Evolutionary conservation across 2,888 invertebrate species (phyloP), one percentile per base, ranked within the genome.

Genomic region (Formica aserva): DNA sequence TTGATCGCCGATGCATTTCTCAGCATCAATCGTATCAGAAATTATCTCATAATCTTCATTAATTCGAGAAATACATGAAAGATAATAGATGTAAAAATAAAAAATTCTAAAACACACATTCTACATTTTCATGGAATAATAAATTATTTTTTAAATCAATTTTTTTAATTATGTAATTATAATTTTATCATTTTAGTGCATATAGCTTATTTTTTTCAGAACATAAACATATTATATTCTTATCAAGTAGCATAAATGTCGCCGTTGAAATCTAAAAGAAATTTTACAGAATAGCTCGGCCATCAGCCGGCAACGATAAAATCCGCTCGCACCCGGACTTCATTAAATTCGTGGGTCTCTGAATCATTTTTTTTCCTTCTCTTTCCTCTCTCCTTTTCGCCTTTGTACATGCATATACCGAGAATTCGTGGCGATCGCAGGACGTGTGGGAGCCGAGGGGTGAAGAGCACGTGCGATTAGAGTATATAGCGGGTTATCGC

Each of bases 281-380:
- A 71, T 78, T 71, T 52, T 52, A 57, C 11, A 9, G 77, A 41
- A 22, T 41, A 32, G n/a, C 15, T 26, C 38, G 48, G 22, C 62
- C 45, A 22, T 86, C 87, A 86, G 81, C 72, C 81, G 60, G 76
- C 75, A 60, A 87, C 88, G 93, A 93, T 93, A 93, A 93, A 93
- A 92, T 92, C 86, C 87, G 84, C 66, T 66, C 83, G 72, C 86
- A 87, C 91, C 60, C 84, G 71, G 85, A 88, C 92, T 92, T 93
- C 91, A 92, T 88, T 91, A 91, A 92, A 92, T 92, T 92, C 85
- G 89, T 86, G 87, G 82, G 62, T 74, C 60, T n/a, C 52, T 13
- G 52, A 32, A 60, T 66, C 69, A 77, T 65, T 75, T 85, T 83
- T 75, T 84, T 80, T 32, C 41, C 11, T 41, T 13, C 41, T 13